Evolutionary conservation across 2,888 invertebrate species (phyloP).

Genomic region (Micoletzkya japonica): DNA sequence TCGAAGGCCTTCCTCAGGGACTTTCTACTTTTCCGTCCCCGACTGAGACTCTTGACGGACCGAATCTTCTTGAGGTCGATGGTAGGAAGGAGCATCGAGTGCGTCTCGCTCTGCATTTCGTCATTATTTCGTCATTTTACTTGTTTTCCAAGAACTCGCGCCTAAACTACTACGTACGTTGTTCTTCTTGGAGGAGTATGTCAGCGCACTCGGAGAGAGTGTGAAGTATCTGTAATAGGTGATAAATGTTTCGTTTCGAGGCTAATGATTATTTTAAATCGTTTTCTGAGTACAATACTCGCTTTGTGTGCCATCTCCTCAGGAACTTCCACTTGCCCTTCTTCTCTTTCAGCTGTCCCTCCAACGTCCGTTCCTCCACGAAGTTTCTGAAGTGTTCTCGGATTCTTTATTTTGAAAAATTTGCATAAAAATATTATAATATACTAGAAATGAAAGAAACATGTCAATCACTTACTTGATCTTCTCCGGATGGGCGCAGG

Average conservation of each 20-base stretch:
- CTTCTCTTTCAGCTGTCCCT: slow-evolving; percentile 85
- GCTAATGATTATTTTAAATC: background rate
- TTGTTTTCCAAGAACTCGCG: background rate
- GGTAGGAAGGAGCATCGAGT: slow-evolving; percentile 33
- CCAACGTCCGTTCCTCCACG: slow-evolving; percentile 35
- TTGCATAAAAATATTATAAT: background rate
- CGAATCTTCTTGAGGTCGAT: slow-evolving; percentile 90
- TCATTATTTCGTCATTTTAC: background rate
- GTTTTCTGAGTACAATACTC: background rate
- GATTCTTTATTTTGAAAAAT: too few species aligned
- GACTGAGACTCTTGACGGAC: slow-evolving; percentile 88
- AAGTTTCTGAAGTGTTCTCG: slow-evolving; percentile 16
- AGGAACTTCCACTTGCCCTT: slow-evolving; percentile 88
- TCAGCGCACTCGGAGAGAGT: slow-evolving; percentile 85
- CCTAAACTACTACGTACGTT: too few species aligned
- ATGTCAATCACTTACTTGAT: slow-evolving; percentile 70
- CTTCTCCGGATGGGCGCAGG: slow-evolving; percentile 88
- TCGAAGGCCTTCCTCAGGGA: slow-evolving; percentile 94
- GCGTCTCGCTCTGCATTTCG: slow-evolving; percentile 17
- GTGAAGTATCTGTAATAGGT: slow-evolving; percentile 76
- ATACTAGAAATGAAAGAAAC: background rate
- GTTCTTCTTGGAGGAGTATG: slow-evolving; percentile 71
- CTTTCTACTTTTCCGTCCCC: slow-evolving; percentile 72
- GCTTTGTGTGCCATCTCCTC: slow-evolving; percentile 84
- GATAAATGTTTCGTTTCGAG: background rate